Conservation (phyloP, 2,888 invertebrate genomes). For the Iphiclides podalirius region DNA sequence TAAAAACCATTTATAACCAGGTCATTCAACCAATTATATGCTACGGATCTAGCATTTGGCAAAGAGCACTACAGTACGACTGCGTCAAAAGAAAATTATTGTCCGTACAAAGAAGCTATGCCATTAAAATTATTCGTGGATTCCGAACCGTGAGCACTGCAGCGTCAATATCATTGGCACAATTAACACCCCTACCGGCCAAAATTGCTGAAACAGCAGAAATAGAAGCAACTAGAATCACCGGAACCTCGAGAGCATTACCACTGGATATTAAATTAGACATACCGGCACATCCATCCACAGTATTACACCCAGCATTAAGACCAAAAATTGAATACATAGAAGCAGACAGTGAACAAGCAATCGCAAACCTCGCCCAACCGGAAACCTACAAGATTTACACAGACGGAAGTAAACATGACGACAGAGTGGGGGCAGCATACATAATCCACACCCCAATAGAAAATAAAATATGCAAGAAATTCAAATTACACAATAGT, state of each 20-base stretch:
- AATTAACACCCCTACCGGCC: background rate
- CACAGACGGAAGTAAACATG: background rate
- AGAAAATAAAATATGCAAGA: background rate
- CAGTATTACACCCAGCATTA: no score
- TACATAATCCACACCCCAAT: background rate
- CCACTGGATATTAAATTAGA: no score
- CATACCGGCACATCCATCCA: no score
- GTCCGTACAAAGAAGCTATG: slow-evolving; percentile 4
- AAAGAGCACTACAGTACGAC: background rate
- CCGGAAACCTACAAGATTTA: background rate
- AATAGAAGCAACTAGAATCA: no score
- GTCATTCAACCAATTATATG: slow-evolving; percentile 25
- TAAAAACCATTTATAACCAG: slow-evolving; percentile 19
- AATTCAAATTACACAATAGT: background rate
- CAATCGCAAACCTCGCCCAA: no score
- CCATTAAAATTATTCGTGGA: background rate
- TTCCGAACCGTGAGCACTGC: slow-evolving; percentile 1
- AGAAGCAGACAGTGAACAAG: no score
- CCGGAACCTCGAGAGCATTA: no score
- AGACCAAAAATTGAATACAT: no score
- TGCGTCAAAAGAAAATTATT: background rate
- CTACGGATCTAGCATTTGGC: slow-evolving; percentile 24
- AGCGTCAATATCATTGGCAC: background rate
- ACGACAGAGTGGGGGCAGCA: background rate
- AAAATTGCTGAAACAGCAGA: background rate